phyloP scores from a whole-genome alignment of 2,113 vertebrate genomes.

The Sardina pilchardus region DNA sequence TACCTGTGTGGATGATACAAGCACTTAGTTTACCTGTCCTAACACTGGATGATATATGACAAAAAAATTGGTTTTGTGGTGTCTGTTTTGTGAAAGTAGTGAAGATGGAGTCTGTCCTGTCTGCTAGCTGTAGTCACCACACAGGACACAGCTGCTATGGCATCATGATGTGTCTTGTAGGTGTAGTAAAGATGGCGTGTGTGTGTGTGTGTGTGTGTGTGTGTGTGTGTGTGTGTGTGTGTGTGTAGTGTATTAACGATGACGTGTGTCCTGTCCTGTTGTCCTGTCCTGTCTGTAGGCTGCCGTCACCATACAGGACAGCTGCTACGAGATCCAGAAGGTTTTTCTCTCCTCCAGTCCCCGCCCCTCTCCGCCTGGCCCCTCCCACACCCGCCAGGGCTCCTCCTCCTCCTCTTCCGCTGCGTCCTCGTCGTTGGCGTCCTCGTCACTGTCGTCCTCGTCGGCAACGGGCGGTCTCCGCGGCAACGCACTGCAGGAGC shows the following conservation, averaged over 20 bases:
- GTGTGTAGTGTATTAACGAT: too few relatives aligned
- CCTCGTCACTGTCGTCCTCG: not conserved
- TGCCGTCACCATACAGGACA: slow-evolving; percentile 86
- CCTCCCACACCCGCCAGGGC: slow-evolving; percentile 22
- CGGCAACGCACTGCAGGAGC: slow-evolving; percentile 81
- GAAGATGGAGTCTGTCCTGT: not conserved
- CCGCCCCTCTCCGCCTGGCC: slow-evolving; percentile 27
- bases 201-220: not conserved
- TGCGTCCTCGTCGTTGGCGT: not conserved
- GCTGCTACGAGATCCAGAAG: slow-evolving; percentile 81
- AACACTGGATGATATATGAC: too few relatives aligned
- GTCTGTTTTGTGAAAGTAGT: too few relatives aligned
- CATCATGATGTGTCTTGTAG: too few relatives aligned
- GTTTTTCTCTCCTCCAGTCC: slow-evolving; percentile 75
- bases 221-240: too few relatives aligned
- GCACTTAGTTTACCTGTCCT: too few relatives aligned
- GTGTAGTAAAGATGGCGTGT: too few relatives aligned
- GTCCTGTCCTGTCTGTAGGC: slow-evolving; percentile 78
- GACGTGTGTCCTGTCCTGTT: too few relatives aligned
- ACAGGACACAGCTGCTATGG: too few relatives aligned
- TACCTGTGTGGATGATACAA: too few relatives aligned
- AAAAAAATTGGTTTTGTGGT: too few relatives aligned
- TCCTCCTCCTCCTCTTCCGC: not conserved
- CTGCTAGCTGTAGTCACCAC: too few relatives aligned
- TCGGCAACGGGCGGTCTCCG: slow-evolving; percentile 63